phyloP scores from a whole-genome alignment of 2,797 vertebrate genomes.

The Apogon talboti region DNA sequence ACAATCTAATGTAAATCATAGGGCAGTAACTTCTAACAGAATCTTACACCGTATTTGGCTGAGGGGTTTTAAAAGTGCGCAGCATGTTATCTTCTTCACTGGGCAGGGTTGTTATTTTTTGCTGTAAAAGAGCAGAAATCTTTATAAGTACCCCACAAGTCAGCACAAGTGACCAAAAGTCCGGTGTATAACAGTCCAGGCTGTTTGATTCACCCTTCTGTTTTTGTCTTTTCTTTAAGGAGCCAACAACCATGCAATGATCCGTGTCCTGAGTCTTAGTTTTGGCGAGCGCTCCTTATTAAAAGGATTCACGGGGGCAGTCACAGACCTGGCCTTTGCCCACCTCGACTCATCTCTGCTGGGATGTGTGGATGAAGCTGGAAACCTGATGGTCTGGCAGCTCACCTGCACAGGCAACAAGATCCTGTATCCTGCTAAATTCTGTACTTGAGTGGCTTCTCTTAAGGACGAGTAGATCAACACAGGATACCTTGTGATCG shows the following conservation, averaged over 20 bases:
- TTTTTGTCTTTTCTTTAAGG: conserved; percentile 73
- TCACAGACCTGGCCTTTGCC: conserved; percentile 97
- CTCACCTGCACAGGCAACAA: conserved; percentile 91
- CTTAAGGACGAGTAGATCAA: background rate
- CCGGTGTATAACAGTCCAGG: no score
- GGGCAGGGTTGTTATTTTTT: no score
- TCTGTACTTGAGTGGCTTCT: background rate
- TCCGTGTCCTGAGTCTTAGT: conserved; percentile 92
- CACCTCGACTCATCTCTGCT: conserved; percentile 95
- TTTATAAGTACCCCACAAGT: no score
- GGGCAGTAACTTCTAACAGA: no score
- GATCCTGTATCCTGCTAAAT: conserved; percentile 91
- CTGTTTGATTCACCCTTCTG: background rate
- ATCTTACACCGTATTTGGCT: no score
- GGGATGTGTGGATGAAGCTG: conserved; percentile 96
- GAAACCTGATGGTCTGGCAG: conserved; percentile 96
- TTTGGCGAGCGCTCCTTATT: conserved; percentile 92
- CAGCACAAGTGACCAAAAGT: no score
- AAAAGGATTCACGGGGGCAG: conserved; percentile 94
- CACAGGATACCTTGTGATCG: background rate
- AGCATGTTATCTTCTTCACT: no score
- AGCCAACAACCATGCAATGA: conserved; percentile 94
- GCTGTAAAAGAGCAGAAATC: no score
- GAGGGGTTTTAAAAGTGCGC: no score
- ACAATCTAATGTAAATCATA: no score